Evolutionary conservation across 2,888 invertebrate species (phyloP).

Genomic region (Leistus spinibarbis): DNA sequence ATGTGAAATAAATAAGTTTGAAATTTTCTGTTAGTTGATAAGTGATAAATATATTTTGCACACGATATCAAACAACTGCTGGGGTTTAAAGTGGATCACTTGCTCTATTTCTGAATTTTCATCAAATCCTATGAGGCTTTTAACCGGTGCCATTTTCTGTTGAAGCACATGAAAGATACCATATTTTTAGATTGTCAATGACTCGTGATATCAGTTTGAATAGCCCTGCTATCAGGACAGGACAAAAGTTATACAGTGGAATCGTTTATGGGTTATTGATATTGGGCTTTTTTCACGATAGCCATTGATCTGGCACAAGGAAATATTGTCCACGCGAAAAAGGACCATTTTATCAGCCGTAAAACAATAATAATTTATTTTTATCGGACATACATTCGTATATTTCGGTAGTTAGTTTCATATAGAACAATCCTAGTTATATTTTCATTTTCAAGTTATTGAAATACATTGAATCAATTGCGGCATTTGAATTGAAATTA

Average conservation of each 20-base stretch:
- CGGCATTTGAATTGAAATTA: no score
- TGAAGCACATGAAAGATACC: background rate
- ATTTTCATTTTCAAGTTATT: no score
- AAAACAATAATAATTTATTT: background rate
- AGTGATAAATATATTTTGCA: no score
- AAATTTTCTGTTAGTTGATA: no score
- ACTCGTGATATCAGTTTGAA: constrained; percentile 28
- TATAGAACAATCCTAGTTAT: background rate
- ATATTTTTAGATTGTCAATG: constrained; percentile 11
- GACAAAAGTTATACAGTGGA: constrained; percentile 32
- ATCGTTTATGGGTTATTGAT: constrained; percentile 33
- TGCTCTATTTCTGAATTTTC: background rate
- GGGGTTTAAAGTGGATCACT: background rate
- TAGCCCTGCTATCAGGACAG: constrained; percentile 15
- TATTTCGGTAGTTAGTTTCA: background rate
- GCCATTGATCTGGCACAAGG: constrained; percentile 12
- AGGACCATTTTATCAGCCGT: background rate
- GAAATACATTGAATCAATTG: no score
- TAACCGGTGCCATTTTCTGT: background rate
- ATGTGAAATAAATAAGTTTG: no score
- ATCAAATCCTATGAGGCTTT: background rate
- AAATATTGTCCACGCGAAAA: background rate
- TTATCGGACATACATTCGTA: background rate
- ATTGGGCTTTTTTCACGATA: constrained; percentile 13
- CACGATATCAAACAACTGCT: background rate